A percentile compares a stretch with the other conserved stretches of the same genome.
Conservation (phyloP, 2,888 invertebrate genomes). For the Eristalis tenax region DNA sequence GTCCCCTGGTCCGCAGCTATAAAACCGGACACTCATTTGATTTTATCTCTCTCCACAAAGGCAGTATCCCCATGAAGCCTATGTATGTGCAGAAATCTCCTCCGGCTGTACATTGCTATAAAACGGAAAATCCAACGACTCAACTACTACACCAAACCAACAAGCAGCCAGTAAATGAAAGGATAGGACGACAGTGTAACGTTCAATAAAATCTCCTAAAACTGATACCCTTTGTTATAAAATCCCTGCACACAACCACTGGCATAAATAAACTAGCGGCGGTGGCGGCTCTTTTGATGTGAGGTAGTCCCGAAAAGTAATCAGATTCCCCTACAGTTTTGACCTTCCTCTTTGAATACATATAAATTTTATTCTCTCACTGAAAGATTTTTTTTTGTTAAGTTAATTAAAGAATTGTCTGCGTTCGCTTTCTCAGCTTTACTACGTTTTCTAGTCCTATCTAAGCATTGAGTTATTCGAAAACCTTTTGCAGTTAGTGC, state of each 20-base stretch:
- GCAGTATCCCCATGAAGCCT: slow-evolving; percentile 2
- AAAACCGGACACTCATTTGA: slow-evolving; percentile 54
- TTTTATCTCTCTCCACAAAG: slow-evolving; percentile 37
- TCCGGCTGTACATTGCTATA: slow-evolving; percentile 40
- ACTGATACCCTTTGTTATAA: slow-evolving; percentile 42
- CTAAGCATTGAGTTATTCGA: slow-evolving; percentile 16
- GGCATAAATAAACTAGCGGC: slow-evolving; percentile 35
- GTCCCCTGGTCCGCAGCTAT: slow-evolving; percentile 18
- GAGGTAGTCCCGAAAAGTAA: slow-evolving; percentile 29
- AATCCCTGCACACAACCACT: slow-evolving; percentile 27
- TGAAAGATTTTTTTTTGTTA: slow-evolving; percentile 1
- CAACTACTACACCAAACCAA: slow-evolving; percentile 15
- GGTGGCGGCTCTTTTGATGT: slow-evolving; percentile 24
- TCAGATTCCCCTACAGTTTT: slow-evolving; percentile 24
- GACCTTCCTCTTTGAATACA: neutral
- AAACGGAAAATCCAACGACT: slow-evolving; percentile 44
- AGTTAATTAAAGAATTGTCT: slow-evolving; percentile 53
- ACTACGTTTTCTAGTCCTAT: slow-evolving; percentile 5
- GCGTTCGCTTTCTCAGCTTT: slow-evolving; percentile 23
- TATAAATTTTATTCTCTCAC: slow-evolving; percentile 8
- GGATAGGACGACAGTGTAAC: neutral
- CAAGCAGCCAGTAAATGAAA: slow-evolving; percentile 9
- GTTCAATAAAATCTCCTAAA: slow-evolving; percentile 40
- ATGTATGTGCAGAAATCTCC: slow-evolving; percentile 15
- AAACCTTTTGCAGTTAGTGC: slow-evolving; percentile 9